phyloP scores from a whole-genome alignment of 1,140 invertebrate genomes.

The Oncopodura yosiiana region DNA sequence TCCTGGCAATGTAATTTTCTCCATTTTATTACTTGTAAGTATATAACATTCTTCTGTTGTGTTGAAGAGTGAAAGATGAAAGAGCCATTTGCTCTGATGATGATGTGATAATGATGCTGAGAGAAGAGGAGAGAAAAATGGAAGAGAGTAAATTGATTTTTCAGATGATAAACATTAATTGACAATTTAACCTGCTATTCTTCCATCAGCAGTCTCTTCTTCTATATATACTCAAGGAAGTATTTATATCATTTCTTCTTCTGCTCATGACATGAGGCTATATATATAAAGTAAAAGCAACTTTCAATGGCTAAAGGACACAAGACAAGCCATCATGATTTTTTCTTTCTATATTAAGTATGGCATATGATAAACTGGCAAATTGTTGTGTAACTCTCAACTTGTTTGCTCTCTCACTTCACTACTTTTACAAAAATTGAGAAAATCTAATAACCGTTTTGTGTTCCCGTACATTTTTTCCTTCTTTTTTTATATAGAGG shows the following conservation, averaged over 20 bases:
- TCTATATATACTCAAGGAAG: too few species aligned
- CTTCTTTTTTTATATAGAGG: not conserved
- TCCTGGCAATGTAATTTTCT: constrained; percentile 17
- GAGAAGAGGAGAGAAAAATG: not conserved
- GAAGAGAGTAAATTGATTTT: constrained; percentile 21
- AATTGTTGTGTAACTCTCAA: not conserved
- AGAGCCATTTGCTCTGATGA: too few species aligned
- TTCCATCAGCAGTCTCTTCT: not conserved
- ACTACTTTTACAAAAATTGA: constrained; percentile 13
- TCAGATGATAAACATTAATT: constrained; percentile 26
- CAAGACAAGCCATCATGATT: not conserved
- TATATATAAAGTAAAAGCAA: too few species aligned
- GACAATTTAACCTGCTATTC: constrained; percentile 29
- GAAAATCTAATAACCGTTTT: constrained; percentile 20
- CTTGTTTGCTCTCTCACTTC: not conserved
- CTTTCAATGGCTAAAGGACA: too few species aligned
- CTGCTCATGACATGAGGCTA: too few species aligned
- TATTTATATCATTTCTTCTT: too few species aligned
- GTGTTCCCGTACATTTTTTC: not conserved
- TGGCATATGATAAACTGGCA: too few species aligned
- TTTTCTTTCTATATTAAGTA: not conserved
- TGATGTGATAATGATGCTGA: not conserved
- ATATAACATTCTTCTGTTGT: too few species aligned
- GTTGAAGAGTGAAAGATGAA: too few species aligned
- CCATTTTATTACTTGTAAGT: too few species aligned